Conservation (phyloP, 2,888 invertebrate species). For the Pharmacophagus antenor region DNA sequence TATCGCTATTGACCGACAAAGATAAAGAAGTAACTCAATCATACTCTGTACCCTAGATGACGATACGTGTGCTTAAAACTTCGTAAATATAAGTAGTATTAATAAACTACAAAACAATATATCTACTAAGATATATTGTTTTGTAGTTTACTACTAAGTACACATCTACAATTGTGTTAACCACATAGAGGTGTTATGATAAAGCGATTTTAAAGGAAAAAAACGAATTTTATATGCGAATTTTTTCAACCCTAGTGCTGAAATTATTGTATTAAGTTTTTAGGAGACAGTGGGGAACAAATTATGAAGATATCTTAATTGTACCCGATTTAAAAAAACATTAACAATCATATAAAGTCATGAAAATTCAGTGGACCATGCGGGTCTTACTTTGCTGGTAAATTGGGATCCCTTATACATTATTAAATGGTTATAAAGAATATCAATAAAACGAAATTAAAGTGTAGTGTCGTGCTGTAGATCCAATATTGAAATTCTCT, state of each 20-base stretch:
- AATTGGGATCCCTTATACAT: neutral
- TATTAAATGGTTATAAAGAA: slow-evolving; percentile 12
- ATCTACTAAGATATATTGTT: neutral
- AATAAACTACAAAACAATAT: neutral
- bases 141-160: too few species aligned
- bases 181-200: too few species aligned
- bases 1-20: slow-evolving; percentile 51
- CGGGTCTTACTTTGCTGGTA: neutral
- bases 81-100: neutral
- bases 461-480: slow-evolving; percentile 3
- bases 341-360: neutral
- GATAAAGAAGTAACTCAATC: slow-evolving; percentile 40
- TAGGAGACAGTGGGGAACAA: too few species aligned
- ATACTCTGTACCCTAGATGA: slow-evolving; percentile 15
- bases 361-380: neutral
- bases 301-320: too few species aligned
- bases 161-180: too few species aligned
- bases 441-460: slow-evolving; percentile 7
- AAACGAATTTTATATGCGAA: too few species aligned
- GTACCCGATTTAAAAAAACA: too few species aligned
- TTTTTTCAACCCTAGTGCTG: too few species aligned
- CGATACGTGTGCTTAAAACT: neutral
- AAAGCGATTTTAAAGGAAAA: too few species aligned
- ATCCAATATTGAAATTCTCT: slow-evolving; percentile 53
- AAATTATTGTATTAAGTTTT: too few species aligned